A percentile compares a stretch with the other conserved stretches of the same genome.
These are phyloP conservation scores for Pseudotriccus pelzelni DNA, from an alignment of 2,797 vertebrate species.

Conservation along the genomic window DNA sequence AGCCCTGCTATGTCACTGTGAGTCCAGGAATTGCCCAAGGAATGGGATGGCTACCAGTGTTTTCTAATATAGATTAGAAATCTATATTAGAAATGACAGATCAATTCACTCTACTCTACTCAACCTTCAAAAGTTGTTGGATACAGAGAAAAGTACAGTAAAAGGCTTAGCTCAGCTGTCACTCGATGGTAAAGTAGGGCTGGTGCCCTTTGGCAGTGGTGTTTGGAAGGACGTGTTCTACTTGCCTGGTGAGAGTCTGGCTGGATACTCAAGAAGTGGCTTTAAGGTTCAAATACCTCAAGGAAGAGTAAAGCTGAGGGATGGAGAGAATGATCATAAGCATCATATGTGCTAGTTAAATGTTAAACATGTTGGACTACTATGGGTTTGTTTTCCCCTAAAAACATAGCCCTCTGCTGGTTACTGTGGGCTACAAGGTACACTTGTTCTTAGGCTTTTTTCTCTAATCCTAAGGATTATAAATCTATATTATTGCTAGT, in stretches of 20 bases:
- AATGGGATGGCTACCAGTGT: background rate
- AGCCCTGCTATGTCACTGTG: background rate
- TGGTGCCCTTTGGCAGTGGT: background rate
- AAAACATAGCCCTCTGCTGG: background rate
- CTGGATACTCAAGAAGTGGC: background rate
- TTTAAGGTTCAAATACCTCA: background rate
- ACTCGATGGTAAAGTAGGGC: background rate
- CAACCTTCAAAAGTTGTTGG: accelerated
- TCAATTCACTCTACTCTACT: background rate
- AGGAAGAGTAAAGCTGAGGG: background rate
- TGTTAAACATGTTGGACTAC: background rate
- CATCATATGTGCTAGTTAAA: background rate
- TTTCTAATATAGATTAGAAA: background rate
- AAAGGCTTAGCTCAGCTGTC: background rate
- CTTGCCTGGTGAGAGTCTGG: background rate
- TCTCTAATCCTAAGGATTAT: background rate
- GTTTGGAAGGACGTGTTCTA: background rate
- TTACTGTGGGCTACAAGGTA: background rate
- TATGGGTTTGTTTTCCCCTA: background rate
- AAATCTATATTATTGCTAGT: background rate
- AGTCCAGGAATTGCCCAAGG: background rate
- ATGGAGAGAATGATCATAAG: background rate
- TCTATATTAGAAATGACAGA: background rate
- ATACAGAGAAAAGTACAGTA: background rate
- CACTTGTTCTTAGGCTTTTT: background rate